A percentile compares a stretch with the other conserved stretches of the same genome.
Conservation (phyloP, 2,113 vertebrate species). For the Syngnathus typhle region DNA sequence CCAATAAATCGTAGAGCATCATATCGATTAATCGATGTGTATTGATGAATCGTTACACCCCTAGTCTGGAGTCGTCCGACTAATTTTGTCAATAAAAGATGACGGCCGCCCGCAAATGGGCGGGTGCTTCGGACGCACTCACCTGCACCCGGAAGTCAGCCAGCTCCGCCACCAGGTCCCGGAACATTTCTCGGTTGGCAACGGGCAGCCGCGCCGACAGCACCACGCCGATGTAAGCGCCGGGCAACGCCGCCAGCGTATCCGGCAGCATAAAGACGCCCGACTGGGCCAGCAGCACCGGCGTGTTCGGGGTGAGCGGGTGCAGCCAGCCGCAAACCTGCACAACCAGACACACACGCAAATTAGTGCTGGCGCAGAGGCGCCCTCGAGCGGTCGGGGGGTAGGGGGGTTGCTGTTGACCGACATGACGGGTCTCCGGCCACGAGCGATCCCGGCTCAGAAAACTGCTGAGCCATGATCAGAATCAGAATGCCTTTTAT, state of each 20-base stretch:
- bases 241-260: constrained; percentile 72
- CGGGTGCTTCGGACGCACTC: background rate
- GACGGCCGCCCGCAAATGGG: too few species aligned
- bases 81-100: background rate
- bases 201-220: constrained; percentile 85
- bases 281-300: constrained; percentile 82
- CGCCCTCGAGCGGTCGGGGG: too few species aligned
- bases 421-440: too few species aligned
- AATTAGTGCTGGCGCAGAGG: background rate
- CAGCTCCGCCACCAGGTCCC: constrained; percentile 81
- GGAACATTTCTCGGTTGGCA: constrained; percentile 74
- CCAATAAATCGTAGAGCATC: too few species aligned
- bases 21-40: too few species aligned
- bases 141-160: constrained; percentile 88
- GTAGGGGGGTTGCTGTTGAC: too few species aligned
- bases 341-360: constrained; percentile 16
- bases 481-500: too few species aligned
- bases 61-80: too few species aligned
- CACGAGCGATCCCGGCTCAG: too few species aligned
- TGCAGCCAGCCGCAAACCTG: constrained; percentile 92
- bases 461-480: too few species aligned
- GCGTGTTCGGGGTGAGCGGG: constrained; percentile 79
- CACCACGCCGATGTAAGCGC: constrained; percentile 86
- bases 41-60: too few species aligned
- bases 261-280: constrained; percentile 96